phyloP scores from a whole-genome alignment of 2,888 invertebrate species.

The Laothoe populi region DNA sequence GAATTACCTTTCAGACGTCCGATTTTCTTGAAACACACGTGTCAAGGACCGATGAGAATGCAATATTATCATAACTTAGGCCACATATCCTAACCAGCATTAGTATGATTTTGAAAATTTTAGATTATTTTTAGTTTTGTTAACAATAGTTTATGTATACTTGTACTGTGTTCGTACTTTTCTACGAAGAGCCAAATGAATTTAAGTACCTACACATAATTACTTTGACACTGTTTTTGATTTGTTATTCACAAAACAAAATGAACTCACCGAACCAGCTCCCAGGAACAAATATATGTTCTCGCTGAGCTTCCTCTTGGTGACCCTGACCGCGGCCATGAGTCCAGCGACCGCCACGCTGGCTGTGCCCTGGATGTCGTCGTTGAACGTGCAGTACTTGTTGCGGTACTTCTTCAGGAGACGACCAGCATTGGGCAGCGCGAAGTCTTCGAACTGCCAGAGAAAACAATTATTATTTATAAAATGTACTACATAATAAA shows the following conservation, averaged over 20 bases:
- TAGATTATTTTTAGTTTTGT: no score
- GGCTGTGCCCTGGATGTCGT: constrained; percentile 99
- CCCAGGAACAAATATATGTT: constrained; percentile 96
- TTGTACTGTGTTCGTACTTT: no score
- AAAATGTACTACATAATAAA: constrained; percentile 20
- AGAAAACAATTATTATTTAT: constrained; percentile 1
- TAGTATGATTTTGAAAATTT: no score
- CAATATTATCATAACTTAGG: no score
- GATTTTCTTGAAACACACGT: no score
- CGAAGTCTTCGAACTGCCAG: constrained; percentile 97
- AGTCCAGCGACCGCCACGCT: constrained; percentile 98
- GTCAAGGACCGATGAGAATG: no score
- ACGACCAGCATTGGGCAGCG: constrained; percentile 97
- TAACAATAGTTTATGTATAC: no score
- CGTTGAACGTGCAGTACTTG: constrained; percentile 98
- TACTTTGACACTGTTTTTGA: background rate
- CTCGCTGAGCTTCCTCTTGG: constrained; percentile 92
- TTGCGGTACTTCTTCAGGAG: constrained; percentile 95
- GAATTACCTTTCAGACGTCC: no score
- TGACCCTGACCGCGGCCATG: constrained; percentile 90
- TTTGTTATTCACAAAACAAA: constrained; percentile 17
- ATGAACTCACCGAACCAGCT: constrained; percentile 88
- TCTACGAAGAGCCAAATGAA: no score
- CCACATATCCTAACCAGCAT: no score
- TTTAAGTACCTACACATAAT: no score